Percentiles rank a stretch among this genome's conserved stretches.
These are phyloP conservation scores for Mythimna albipuncta DNA, from an alignment of 2,888 invertebrate species.

Conservation along the genomic window DNA sequence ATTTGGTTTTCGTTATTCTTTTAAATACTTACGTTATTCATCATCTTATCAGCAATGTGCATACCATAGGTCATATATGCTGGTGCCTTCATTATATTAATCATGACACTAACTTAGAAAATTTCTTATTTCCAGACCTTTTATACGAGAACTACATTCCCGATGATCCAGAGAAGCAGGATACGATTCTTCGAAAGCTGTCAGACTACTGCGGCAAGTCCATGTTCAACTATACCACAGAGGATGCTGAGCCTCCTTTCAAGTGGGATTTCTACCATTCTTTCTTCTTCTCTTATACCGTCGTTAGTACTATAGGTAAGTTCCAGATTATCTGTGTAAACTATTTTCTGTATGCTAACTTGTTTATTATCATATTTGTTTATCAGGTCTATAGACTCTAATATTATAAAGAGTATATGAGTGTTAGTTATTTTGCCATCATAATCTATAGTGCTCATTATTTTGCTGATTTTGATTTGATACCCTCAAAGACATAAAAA, in stretches of 20 bases:
- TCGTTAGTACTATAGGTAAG: constrained; percentile 97
- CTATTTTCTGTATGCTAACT: not conserved
- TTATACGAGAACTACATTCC: constrained; percentile 91
- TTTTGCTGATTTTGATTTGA: too few species aligned
- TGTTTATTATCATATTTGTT: not conserved
- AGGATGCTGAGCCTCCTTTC: constrained; percentile 91
- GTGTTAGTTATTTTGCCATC: too few species aligned
- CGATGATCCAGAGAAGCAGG: constrained; percentile 88
- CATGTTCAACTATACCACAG: constrained; percentile 92
- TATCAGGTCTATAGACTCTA: too few species aligned
- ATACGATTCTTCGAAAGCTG: constrained; percentile 91
- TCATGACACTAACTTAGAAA: not conserved
- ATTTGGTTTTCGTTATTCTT: not conserved
- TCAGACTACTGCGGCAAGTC: constrained; percentile 94
- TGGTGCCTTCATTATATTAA: not conserved
- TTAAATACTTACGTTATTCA: too few species aligned
- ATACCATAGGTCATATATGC: not conserved
- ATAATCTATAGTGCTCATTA: too few species aligned
- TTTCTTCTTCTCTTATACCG: constrained; percentile 97
- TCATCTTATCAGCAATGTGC: not conserved
- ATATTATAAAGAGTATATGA: too few species aligned
- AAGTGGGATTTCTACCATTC: constrained; percentile 98
- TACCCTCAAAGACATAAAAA: too few species aligned
- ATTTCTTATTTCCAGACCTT: constrained; percentile 88
- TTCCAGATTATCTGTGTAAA: not conserved